Conservation (phyloP, 2,113 vertebrate species). For the Isichthys henryi region DNA sequence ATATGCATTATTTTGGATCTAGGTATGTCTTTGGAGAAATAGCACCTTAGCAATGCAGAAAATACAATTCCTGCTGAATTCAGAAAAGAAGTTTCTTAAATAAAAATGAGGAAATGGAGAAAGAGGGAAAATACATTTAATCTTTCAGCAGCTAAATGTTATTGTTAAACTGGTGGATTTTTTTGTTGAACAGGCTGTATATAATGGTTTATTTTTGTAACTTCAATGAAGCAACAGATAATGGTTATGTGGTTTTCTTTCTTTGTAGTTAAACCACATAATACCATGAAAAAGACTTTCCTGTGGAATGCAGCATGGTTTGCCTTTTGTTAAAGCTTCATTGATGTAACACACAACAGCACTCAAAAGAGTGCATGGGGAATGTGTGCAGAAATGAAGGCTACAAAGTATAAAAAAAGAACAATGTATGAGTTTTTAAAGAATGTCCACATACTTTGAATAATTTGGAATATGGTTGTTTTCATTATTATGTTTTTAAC, state of each 20-base stretch:
- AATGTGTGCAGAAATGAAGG: neutral
- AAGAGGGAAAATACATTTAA: slow-evolving; percentile 44
- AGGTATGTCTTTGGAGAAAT: slow-evolving; percentile 59
- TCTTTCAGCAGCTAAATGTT: slow-evolving; percentile 36
- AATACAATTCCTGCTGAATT: slow-evolving; percentile 39
- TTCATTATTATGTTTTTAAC: neutral
- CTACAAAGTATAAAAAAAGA: neutral
- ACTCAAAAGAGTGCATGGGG: neutral
- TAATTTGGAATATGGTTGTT: neutral
- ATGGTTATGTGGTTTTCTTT: neutral
- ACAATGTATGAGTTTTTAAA: neutral
- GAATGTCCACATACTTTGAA: neutral
- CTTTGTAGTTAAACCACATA: neutral
- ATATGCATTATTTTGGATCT: slow-evolving; percentile 47
- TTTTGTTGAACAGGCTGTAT: neutral
- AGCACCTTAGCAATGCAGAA: slow-evolving; percentile 37
- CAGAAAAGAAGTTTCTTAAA: slow-evolving; percentile 44
- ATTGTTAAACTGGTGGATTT: neutral
- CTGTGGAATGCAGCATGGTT: neutral
- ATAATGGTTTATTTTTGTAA: neutral
- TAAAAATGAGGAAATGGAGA: slow-evolving; percentile 37
- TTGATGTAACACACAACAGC: slow-evolving; percentile 1
- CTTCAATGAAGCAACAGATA: neutral
- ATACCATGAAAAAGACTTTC: neutral
- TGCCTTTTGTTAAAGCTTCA: slow-evolving; percentile 7